A percentile compares a stretch with the other conserved stretches of the same genome.
Conservation (phyloP, 2,113 vertebrate species). For the Oceanodroma tethys region DNA sequence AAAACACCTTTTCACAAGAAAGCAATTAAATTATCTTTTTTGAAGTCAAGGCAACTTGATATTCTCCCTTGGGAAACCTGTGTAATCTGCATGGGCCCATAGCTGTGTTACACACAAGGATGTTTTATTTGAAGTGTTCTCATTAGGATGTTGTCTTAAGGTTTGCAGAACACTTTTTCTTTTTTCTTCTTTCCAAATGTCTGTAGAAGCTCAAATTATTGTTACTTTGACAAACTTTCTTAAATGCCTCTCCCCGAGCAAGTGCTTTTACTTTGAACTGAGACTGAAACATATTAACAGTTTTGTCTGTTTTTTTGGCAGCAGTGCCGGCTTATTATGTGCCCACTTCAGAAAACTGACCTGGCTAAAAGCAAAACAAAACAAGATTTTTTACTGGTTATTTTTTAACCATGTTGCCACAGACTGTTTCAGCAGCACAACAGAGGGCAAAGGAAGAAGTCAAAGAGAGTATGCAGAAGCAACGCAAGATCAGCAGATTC, state of each 20-base stretch:
- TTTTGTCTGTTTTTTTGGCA: neutral
- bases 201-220: neutral
- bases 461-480: neutral
- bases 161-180: neutral
- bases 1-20: neutral
- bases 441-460: neutral
- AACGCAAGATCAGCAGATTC: neutral
- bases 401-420: neutral
- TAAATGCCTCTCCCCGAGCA: neutral
- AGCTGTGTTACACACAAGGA: neutral
- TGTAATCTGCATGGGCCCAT: neutral
- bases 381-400: neutral
- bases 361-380: conserved; percentile 4
- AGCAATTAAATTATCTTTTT: neutral
- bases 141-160: neutral
- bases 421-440: neutral
- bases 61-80: neutral
- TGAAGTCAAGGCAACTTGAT: neutral
- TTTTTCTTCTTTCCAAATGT: neutral
- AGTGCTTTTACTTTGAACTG: neutral
- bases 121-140: neutral
- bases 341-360: neutral
- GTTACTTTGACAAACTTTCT: neutral
- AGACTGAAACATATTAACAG: neutral
- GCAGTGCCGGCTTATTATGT: neutral